Conservation (phyloP, 2,113 vertebrate species). For the Sterrhoptilus dennistouni region DNA sequence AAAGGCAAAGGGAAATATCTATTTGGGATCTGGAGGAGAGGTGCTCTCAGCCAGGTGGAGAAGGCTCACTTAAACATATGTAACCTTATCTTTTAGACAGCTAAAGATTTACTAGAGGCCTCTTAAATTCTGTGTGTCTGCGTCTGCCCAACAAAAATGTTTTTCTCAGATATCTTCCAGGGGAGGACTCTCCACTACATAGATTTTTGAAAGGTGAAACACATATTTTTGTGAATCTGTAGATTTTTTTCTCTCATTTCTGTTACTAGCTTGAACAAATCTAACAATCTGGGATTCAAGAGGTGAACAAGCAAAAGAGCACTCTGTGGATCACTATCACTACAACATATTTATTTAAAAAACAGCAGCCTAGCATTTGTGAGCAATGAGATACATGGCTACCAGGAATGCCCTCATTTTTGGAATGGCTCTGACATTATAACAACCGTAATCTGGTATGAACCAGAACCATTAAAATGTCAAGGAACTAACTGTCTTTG, state of each 20-base stretch:
- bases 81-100: not conserved
- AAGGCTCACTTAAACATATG: not conserved
- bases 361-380: not conserved
- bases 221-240: not conserved
- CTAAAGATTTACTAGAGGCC: not conserved
- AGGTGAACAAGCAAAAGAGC: not conserved
- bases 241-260: not conserved
- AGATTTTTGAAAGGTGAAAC: not conserved
- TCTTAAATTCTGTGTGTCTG: not conserved
- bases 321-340: not conserved
- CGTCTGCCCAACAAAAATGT: not conserved
- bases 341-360: slow-evolving; percentile 15
- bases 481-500: not conserved
- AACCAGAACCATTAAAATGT: not conserved
- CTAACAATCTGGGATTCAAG: not conserved
- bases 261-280: not conserved
- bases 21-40: not conserved
- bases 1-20: not conserved
- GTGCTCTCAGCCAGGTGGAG: not conserved
- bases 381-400: not conserved
- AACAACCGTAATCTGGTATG: not conserved
- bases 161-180: not conserved
- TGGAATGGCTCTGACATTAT: not conserved
- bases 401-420: not conserved
- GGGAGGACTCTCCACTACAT: not conserved